A percentile compares a stretch with the other conserved stretches of the same genome.
Conservation (phyloP, 2,113 vertebrate genomes). For the Acrocephalus kingi region DNA sequence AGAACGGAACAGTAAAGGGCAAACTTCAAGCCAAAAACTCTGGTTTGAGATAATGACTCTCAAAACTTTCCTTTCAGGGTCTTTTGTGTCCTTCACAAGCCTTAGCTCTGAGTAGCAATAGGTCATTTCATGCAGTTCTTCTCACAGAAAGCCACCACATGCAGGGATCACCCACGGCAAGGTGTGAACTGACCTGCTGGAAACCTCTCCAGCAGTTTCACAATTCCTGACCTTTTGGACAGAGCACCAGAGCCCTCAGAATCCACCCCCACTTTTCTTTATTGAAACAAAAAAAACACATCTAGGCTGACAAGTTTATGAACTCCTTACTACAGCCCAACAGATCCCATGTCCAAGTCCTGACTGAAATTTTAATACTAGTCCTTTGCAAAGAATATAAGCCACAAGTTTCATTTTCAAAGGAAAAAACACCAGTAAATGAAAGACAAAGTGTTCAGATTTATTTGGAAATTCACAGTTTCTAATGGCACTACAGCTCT, state of each 20-base stretch:
- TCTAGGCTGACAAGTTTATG: background rate
- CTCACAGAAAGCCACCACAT: background rate
- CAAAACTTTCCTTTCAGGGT: background rate
- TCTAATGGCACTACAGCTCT: constrained; percentile 98
- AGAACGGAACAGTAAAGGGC: background rate
- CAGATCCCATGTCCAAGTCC: background rate
- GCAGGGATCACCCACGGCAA: background rate
- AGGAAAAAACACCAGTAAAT: constrained; percentile 44
- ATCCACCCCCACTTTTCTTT: background rate
- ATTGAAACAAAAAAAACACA: background rate
- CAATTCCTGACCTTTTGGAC: background rate
- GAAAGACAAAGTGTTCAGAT: constrained; percentile 87
- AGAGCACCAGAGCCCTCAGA: background rate
- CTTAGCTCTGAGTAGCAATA: background rate
- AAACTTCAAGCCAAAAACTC: background rate
- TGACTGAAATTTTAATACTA: background rate
- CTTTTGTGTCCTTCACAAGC: background rate
- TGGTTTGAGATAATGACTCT: background rate
- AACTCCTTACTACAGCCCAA: background rate
- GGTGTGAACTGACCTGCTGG: background rate
- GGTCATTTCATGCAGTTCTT: background rate
- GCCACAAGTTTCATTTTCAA: background rate
- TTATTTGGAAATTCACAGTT: constrained; percentile 99
- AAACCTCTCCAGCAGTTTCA: background rate
- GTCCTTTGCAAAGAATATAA: background rate